Evolutionary conservation across 2,113 vertebrate genomes (phyloP).

Genomic region (Campylorhamphus procurvoides): DNA sequence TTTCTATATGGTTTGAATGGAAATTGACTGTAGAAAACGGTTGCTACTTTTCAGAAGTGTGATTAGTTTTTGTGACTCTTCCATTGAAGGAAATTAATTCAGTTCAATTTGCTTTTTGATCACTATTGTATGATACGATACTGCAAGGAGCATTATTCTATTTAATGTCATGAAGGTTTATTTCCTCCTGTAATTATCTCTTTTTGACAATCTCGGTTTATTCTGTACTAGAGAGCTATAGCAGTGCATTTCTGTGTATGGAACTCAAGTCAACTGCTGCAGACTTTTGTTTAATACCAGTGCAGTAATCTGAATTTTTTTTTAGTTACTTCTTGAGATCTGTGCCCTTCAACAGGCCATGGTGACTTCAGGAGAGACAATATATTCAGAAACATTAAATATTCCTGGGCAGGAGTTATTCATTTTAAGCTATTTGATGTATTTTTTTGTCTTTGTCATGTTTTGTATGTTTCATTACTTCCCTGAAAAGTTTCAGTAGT

Average conservation of each 20-base stretch:
- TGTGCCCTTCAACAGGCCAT: background rate
- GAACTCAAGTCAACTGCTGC: background rate
- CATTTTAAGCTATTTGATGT: background rate
- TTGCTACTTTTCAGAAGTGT: background rate
- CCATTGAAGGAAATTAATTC: background rate
- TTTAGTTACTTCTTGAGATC: background rate
- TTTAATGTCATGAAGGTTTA: background rate
- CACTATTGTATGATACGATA: background rate
- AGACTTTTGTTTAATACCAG: background rate
- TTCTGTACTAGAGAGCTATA: background rate
- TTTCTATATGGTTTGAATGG: background rate
- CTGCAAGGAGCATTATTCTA: background rate
- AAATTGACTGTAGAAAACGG: background rate
- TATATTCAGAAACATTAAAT: background rate
- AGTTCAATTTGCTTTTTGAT: background rate
- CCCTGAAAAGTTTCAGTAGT: background rate
- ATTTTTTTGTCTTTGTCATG: background rate
- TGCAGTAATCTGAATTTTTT: background rate
- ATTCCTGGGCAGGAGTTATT: background rate
- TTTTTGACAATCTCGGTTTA: background rate
- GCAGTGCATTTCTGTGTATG: background rate
- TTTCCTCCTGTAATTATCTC: background rate
- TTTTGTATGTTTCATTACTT: background rate
- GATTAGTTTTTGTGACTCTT: background rate
- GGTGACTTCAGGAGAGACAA: background rate